Evolutionary conservation across 2,797 vertebrate species (phyloP).

Genomic region (Danio tinwini): DNA sequence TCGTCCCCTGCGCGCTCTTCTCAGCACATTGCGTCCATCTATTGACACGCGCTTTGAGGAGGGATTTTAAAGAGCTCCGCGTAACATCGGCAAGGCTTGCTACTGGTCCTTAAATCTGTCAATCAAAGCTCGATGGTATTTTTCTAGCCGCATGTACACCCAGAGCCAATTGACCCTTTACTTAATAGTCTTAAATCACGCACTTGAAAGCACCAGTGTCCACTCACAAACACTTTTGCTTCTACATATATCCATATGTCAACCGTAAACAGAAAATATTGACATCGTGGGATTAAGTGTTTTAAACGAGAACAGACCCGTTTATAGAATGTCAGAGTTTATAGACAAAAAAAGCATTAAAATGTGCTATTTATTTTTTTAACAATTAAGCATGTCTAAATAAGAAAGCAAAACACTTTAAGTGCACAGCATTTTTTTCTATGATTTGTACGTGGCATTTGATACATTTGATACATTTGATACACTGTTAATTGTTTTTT

Average conservation of each 20-base stretch:
- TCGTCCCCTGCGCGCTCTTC: constrained; percentile 41
- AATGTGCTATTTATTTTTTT: not conserved
- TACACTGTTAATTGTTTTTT: too few relatives aligned
- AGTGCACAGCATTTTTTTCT: too few relatives aligned
- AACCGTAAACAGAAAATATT: not conserved
- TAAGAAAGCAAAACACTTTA: not conserved
- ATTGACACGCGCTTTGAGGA: constrained; percentile 78
- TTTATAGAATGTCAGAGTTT: not conserved
- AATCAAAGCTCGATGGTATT: constrained; percentile 73
- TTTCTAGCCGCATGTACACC: constrained; percentile 50
- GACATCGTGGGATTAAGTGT: not conserved
- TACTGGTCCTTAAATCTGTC: constrained; percentile 86
- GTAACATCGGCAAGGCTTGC: constrained; percentile 73
- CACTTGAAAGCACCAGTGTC: constrained; percentile 62
- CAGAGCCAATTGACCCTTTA: constrained; percentile 48
- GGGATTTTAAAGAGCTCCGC: constrained; percentile 88
- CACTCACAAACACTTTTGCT: not conserved
- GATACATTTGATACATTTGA: not conserved
- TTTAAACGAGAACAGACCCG: not conserved
- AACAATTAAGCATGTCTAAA: not conserved
- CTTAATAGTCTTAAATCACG: constrained; percentile 64
- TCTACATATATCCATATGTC: constrained; percentile 2
- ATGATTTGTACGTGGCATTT: not conserved
- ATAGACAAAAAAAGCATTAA: too few relatives aligned
- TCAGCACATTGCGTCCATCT: constrained; percentile 78